phyloP scores from a whole-genome alignment of 1,140 invertebrate genomes.

The Globodera ellingtonae region DNA sequence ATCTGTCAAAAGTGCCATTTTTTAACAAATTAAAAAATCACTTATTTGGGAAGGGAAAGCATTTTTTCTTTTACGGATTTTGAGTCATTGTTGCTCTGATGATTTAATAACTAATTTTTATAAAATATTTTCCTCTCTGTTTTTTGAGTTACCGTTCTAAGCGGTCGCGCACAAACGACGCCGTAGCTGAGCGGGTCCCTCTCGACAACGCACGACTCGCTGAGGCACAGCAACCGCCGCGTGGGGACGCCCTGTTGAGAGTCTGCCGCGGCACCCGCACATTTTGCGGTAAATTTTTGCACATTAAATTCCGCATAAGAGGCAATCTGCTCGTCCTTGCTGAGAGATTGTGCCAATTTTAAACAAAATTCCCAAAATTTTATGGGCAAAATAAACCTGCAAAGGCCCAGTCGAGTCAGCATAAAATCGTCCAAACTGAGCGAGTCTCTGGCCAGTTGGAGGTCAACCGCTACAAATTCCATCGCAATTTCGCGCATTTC shows the following conservation, averaged over 20 bases:
- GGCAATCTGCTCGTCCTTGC: conserved; percentile 82
- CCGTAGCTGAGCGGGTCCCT: conserved; percentile 93
- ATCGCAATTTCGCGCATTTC: conserved; percentile 80
- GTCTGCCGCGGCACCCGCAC: conserved; percentile 65
- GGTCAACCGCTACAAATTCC: conserved; percentile 78
- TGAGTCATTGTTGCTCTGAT: too few relatives aligned
- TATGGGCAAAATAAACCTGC: conserved; percentile 71
- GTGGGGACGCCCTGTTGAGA: conserved; percentile 66
- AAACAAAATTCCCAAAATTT: conserved; percentile 27
- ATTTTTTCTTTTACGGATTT: too few relatives aligned
- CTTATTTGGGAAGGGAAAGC: too few relatives aligned
- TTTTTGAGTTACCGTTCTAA: conserved; percentile 74
- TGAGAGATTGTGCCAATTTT: conserved; percentile 66
- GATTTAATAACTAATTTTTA: too few relatives aligned
- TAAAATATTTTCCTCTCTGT: conserved; percentile 38
- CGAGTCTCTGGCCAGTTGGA: conserved; percentile 80
- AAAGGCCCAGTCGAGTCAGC: conserved; percentile 84
- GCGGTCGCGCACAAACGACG: conserved; percentile 82
- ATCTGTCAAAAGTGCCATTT: too few relatives aligned
- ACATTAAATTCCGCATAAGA: conserved; percentile 88
- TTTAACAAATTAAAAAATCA: too few relatives aligned
- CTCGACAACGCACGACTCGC: conserved; percentile 91
- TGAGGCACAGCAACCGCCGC: conserved; percentile 85
- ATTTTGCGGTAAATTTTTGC: conserved; percentile 80
- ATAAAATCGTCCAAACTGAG: conserved; percentile 83